Evolutionary conservation across 2,888 invertebrate species (phyloP).

Genomic region (Synergus laeviventris): DNA sequence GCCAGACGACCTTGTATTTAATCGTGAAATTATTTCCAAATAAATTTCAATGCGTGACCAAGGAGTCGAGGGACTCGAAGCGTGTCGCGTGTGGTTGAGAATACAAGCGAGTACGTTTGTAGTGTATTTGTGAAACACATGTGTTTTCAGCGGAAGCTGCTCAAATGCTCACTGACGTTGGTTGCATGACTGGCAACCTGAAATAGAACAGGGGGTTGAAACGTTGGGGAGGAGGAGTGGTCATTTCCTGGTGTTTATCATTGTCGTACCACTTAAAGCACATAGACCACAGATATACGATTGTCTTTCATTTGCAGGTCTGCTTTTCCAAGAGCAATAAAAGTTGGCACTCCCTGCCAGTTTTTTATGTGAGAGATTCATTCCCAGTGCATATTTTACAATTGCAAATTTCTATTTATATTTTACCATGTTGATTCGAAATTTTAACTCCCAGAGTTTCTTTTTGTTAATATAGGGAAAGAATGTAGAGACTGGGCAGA

Average conservation of each 20-base stretch:
- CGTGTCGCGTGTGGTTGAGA: constrained; percentile 14
- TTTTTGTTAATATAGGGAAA: too few species aligned
- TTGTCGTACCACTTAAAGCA: constrained; percentile 10
- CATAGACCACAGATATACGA: constrained; percentile 15
- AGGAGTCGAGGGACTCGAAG: constrained; percentile 11
- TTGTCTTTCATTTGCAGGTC: background rate
- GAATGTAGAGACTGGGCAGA: background rate
- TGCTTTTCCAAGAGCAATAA: background rate
- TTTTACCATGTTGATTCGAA: background rate
- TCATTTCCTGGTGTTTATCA: constrained; percentile 26
- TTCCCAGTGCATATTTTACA: background rate
- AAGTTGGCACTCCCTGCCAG: background rate
- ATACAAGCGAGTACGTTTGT: constrained; percentile 23
- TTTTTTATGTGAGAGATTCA: background rate
- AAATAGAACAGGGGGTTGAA: background rate
- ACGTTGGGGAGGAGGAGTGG: background rate
- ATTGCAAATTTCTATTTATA: background rate
- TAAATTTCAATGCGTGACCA: constrained; percentile 1
- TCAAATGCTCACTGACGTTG: constrained; percentile 21
- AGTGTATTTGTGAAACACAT: background rate
- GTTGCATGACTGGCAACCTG: background rate
- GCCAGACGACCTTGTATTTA: constrained; percentile 24
- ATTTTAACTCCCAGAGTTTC: too few species aligned
- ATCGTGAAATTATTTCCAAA: constrained; percentile 18
- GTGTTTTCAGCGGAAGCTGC: constrained; percentile 21